Percentiles rank a stretch among this genome's conserved stretches.
These are phyloP conservation scores for Drosophila diplacantha DNA, from an alignment of 2,888 invertebrate species.

Conservation along the genomic window DNA sequence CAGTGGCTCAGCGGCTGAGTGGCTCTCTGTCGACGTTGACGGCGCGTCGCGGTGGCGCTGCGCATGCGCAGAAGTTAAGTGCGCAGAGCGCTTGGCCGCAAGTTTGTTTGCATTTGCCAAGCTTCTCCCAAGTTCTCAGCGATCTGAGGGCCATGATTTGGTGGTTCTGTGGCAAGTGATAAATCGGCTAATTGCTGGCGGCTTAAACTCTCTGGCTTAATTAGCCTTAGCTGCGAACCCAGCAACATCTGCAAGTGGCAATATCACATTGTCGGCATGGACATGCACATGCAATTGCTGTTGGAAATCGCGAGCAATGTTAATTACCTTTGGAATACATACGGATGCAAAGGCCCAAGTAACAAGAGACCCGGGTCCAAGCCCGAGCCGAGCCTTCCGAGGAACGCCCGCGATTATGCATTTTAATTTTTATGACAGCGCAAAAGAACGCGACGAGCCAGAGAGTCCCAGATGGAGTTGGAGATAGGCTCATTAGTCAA, in stretches of 20 bases:
- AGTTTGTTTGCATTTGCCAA: constrained; percentile 48
- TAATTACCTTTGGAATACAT: constrained; percentile 38
- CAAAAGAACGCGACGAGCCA: constrained; percentile 18
- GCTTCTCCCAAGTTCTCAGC: constrained; percentile 30
- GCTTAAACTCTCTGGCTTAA: constrained; percentile 43
- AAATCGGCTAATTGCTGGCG: constrained; percentile 53
- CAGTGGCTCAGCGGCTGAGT: constrained; percentile 6
- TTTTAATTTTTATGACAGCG: constrained; percentile 50
- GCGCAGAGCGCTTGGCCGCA: constrained; percentile 14
- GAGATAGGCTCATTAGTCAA: constrained; percentile 60
- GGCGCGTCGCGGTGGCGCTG: constrained; percentile 29
- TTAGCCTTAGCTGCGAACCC: constrained; percentile 48
- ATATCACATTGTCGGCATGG: constrained; percentile 33
- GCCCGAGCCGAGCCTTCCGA: constrained; percentile 8
- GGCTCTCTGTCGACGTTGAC: constrained; percentile 27
- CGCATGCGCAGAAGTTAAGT: constrained; percentile 43
- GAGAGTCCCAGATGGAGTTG: constrained; percentile 7
- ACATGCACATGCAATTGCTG: constrained; percentile 28
- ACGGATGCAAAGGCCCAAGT: constrained; percentile 3
- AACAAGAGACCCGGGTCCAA: constrained; percentile 10
- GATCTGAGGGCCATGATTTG: constrained; percentile 23
- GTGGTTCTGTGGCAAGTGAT: constrained; percentile 44
- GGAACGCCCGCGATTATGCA: constrained; percentile 50
- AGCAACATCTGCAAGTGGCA: constrained; percentile 39
- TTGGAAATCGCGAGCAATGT: constrained; percentile 40